A percentile compares a stretch with the other conserved stretches of the same genome.
Evolutionary conservation across 2,113 vertebrate species (phyloP).

Genomic region (Centropristis striata): DNA sequence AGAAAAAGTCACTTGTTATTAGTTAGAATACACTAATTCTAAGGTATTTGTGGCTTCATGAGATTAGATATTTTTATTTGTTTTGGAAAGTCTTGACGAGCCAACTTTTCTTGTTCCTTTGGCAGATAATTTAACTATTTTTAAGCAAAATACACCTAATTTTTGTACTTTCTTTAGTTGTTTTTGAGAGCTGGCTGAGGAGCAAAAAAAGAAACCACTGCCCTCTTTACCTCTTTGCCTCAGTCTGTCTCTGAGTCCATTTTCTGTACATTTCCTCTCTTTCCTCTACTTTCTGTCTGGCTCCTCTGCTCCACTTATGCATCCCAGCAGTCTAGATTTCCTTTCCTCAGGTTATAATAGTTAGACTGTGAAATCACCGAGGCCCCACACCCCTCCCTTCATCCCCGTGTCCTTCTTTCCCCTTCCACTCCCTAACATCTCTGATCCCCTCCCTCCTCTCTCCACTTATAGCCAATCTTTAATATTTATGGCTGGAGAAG

Average conservation of each 20-base stretch:
- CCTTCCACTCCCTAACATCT: slow-evolving; percentile 61
- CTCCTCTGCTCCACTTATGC: slow-evolving; percentile 72
- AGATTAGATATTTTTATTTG: no score
- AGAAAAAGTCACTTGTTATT: no score
- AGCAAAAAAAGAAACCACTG: slow-evolving; percentile 5
- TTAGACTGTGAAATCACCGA: slow-evolving; percentile 90
- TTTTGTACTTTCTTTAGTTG: no score
- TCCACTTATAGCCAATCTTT: slow-evolving; percentile 84
- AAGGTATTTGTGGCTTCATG: no score
- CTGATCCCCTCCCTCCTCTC: slow-evolving; percentile 63
- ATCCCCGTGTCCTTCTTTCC: slow-evolving; percentile 66
- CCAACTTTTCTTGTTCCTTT: no score
- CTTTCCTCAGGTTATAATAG: slow-evolving; percentile 88
- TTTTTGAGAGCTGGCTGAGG: no score
- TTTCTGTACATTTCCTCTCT: slow-evolving; percentile 56
- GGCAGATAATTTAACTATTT: no score
- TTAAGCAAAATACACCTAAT: no score
- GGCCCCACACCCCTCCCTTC: slow-evolving; percentile 58
- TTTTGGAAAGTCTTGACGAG: no score
- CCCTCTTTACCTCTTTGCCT: slow-evolving; percentile 30
- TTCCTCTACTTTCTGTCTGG: slow-evolving; percentile 49
- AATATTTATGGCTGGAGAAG: slow-evolving; percentile 84
- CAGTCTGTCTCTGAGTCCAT: slow-evolving; percentile 18
- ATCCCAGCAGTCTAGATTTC: slow-evolving; percentile 79
- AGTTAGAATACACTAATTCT: no score